These are phyloP conservation scores for Nemopilema nomurai DNA, from an alignment of 30 jellyfish, hydroid and myxozoan genomes.

Conservation along the genomic window DNA sequence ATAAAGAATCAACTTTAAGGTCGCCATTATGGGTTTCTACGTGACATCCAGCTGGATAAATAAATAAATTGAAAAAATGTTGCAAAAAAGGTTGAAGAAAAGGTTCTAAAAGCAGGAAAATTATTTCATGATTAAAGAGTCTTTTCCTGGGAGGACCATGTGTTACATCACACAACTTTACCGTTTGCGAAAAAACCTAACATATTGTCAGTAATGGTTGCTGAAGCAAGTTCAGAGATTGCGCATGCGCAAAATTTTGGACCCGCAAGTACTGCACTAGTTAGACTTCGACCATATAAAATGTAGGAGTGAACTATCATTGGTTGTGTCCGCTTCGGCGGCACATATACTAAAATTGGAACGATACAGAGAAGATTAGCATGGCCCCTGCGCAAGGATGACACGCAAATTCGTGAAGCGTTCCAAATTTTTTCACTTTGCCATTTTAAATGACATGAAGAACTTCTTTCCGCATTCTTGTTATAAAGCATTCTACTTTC, in stretches of 20 bases:
- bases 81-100: too few species aligned
- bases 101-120: too few species aligned
- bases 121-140: too few species aligned
- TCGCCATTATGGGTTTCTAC: conserved; percentile 53
- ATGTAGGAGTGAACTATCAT: not conserved
- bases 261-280: not conserved
- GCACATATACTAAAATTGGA: not conserved
- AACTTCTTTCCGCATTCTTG: not conserved
- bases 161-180: too few species aligned
- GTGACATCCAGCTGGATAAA: conserved; percentile 45
- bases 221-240: not conserved
- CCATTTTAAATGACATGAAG: too few species aligned
- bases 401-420: not conserved
- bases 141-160: too few species aligned
- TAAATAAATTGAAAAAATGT: too few species aligned
- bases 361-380: not conserved
- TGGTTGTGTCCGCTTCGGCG: not conserved
- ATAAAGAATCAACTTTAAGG: conserved; percentile 25
- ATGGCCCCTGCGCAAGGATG: not conserved
- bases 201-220: too few species aligned
- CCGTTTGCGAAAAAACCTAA: too few species aligned
- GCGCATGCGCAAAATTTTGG: not conserved
- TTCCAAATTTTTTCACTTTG: not conserved
- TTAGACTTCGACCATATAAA: not conserved
- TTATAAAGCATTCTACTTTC: not conserved